Evolutionary conservation across 2,797 vertebrate species (phyloP).

Genomic region (Crenichthys baileyi): DNA sequence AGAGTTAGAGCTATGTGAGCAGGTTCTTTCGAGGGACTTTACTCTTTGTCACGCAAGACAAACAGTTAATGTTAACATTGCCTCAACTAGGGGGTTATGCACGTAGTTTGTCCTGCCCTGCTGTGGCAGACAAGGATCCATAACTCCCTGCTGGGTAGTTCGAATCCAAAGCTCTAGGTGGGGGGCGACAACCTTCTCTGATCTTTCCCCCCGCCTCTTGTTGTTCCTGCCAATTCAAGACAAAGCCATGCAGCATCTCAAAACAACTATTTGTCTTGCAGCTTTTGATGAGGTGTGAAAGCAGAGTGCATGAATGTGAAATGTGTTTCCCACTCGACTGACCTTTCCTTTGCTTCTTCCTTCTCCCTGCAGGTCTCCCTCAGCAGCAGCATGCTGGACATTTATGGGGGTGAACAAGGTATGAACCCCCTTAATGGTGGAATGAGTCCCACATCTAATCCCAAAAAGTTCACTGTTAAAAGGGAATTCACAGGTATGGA

Average conservation of each 20-base stretch:
- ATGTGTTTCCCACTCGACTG: constrained; percentile 20
- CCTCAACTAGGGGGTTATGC: background rate
- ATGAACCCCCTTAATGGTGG: constrained; percentile 87
- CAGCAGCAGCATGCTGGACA: constrained; percentile 92
- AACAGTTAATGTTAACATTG: constrained; percentile 4
- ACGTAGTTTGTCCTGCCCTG: constrained; percentile 34
- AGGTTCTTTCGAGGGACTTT: constrained; percentile 22
- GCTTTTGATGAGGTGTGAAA: constrained; percentile 26
- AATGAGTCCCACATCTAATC: constrained; percentile 88
- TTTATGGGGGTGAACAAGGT: constrained; percentile 90
- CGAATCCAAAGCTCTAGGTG: constrained; percentile 10
- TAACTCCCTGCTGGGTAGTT: constrained; percentile 29
- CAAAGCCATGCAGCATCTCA: constrained; percentile 45
- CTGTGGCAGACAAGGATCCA: constrained; percentile 27
- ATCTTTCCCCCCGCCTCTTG: constrained; percentile 17
- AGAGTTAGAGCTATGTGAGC: constrained; percentile 13
- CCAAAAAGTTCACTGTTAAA: constrained; percentile 89
- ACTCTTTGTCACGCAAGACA: constrained; percentile 13
- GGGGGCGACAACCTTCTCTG: constrained; percentile 13
- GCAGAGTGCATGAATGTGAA: constrained; percentile 10
- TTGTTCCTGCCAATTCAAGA: constrained; percentile 21
- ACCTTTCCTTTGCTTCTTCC: constrained; percentile 14
- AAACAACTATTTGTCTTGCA: constrained; percentile 54
- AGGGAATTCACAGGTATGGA: constrained; percentile 91
- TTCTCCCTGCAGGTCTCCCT: constrained; percentile 75